A percentile compares a stretch with the other conserved stretches of the same genome.
Evolutionary conservation across 2,888 invertebrate genomes (phyloP).

Genomic region (Drosophila incognita): DNA sequence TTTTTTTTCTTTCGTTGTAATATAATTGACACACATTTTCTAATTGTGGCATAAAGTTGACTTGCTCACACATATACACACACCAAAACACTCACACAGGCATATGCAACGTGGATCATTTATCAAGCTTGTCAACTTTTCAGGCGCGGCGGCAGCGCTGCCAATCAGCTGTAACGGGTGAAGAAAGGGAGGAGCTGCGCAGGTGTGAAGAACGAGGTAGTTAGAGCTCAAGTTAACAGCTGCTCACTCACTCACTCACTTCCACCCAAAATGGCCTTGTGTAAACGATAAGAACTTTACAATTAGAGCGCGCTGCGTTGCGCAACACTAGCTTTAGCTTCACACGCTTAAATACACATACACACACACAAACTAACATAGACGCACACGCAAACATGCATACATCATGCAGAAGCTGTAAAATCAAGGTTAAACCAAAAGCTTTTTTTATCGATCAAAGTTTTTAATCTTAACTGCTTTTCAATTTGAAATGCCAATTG

Average conservation of each 20-base stretch:
- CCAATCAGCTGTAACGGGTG: conserved; percentile 51
- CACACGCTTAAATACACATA: conserved; percentile 1
- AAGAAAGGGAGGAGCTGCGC: conserved; percentile 12
- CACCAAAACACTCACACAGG: not conserved
- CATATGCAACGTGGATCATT: conserved; percentile 49
- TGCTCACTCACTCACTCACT: conserved; percentile 11
- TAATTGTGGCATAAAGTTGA: conserved; percentile 65
- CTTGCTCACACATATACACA: conserved; percentile 20
- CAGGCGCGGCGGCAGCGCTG: conserved; percentile 47
- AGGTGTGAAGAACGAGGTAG: conserved; percentile 39
- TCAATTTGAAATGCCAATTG: conserved; percentile 18
- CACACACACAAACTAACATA: not conserved
- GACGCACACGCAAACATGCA: not conserved
- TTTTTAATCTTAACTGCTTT: conserved; percentile 1
- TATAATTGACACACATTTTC: conserved; percentile 77
- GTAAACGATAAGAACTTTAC: conserved; percentile 51
- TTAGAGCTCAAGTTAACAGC: conserved; percentile 42
- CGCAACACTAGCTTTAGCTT: conserved; percentile 31
- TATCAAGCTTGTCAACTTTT: conserved; percentile 55
- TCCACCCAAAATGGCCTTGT: conserved; percentile 40
- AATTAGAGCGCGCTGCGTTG: conserved; percentile 37
- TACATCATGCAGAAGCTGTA: conserved; percentile 4
- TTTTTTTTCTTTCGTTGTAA: conserved; percentile 45
- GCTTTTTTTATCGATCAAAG: conserved; percentile 10
- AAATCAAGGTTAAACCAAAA: conserved; percentile 33